phyloP scores from a whole-genome alignment of 2,888 invertebrate species.

The Brachyptera putata region DNA sequence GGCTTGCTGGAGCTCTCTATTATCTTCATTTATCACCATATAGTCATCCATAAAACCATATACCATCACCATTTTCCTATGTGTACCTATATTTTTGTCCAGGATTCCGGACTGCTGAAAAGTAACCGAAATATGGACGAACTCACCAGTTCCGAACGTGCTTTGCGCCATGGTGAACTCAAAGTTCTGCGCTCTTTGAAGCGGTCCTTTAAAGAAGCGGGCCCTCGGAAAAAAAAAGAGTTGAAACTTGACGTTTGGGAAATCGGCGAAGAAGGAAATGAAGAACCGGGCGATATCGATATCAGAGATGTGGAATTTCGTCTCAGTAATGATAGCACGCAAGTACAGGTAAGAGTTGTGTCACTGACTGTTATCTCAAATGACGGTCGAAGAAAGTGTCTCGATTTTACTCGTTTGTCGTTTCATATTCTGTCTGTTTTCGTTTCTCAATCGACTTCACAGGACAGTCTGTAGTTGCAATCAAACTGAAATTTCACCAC shows the following conservation, averaged over 20 bases:
- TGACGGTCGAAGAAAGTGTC: too few species aligned
- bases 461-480: too few species aligned
- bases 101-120: conserved; percentile 31
- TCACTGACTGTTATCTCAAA: too few species aligned
- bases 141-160: conserved; percentile 65
- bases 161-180: conserved; percentile 82
- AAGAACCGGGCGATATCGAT: conserved; percentile 57
- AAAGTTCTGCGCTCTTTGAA: conserved; percentile 80
- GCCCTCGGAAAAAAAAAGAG: conserved; percentile 66
- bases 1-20: too few species aligned
- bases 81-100: too few species aligned
- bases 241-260: conserved; percentile 68
- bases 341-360: conserved; percentile 59
- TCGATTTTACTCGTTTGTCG: too few species aligned
- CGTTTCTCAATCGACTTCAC: too few species aligned
- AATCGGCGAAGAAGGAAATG: conserved; percentile 54
- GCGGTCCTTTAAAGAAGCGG: conserved; percentile 64
- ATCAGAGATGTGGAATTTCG: conserved; percentile 85
- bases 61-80: too few species aligned
- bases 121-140: conserved; percentile 24
- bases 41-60: too few species aligned
- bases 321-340: conserved; percentile 67
- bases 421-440: too few species aligned
- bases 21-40: too few species aligned
- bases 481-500: too few species aligned